Base-by-base conservation (phyloP, 2,797 vertebrate species). In the Loriculus beryllinus region DNA sequence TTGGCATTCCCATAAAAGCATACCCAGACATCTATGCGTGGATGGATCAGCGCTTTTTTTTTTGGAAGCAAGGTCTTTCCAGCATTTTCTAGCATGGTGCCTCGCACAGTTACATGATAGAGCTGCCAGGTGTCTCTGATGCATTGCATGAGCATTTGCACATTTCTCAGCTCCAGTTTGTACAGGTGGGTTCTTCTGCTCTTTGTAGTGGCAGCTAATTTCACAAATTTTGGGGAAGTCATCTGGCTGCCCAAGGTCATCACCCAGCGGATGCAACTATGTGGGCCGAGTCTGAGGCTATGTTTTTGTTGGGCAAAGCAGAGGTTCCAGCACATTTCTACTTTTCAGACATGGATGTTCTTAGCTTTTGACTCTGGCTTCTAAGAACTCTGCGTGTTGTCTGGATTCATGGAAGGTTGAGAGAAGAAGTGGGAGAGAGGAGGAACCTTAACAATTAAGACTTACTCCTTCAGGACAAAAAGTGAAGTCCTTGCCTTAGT, bases 111-210 rank as follows among this genome's bases (percentile, higher is more conserved):
- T 48, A 49, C 6, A 5, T 20, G 37, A 51, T 67, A 69, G 76
- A 83, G 52, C 25, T 42, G 48, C 56, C 2, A 5, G 16, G 29
- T 0, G 0, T 70, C 57, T 42, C 81, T 65, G 45, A 40, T 83
- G 5, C 42, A 28, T 26, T 60, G 70, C 4, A 4, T 1, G 21
- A 39, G 33, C 20, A 2, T 75, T 63, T 25, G 52, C 1, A 3
- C 5, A 0, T 89, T 91, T 75, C 78, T 78, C 65, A 45, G 31
- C 52, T 74, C 37, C 0, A 0, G 6, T 57, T 77, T 0, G 0
- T n/a, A 12, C 6, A 6, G 18, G 57, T 74, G 68, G 20, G 15
- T 57, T 78, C 29, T 37, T 49, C 45, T 19, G 13, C 74, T 57
- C 64, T 88, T 68, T 70, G 70, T 49, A 60, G 74, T 25, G 70